Evolutionary conservation across 2,888 invertebrate species (phyloP), one percentile per base, ranked within the genome.

Genomic region (Nesidiocoris tenuis): DNA sequence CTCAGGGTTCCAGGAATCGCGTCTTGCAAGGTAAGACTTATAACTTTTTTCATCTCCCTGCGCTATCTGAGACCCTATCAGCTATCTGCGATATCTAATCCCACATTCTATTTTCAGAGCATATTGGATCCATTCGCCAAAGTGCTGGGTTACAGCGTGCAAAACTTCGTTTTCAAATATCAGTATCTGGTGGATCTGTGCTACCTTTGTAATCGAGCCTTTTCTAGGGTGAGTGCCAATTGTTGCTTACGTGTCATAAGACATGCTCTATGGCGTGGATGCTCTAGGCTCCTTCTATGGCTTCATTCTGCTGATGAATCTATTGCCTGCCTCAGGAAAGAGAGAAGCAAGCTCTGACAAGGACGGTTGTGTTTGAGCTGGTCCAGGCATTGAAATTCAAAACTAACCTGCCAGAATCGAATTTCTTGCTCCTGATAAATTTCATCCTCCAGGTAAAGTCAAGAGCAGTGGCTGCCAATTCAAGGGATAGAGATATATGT

Each of bases 311-410:
- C n/a, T n/a, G n/a, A n/a, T n/a, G n/a, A n/a, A n/a, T n/a, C n/a
- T n/a, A n/a, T n/a, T n/a, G n/a, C n/a, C n/a, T n/a, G n/a, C 82
- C 82, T 5, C 83, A 91, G 87, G 99, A 99, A 84, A 87, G 98
- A 21, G 99, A 99, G 85, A 97, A 96, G 86, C 87, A 96, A 83
- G 89, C 94, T 79, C 87, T 98, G 64, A 94, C 96, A 70, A 87
- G 98, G 70, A 94, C 95, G 81, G 90, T 97, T 72, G 94, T 98
- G 61, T 94, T 91, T 83, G 98, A 99, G 85, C 87, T 99, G 80
- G 91, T 98, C 64, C 96, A 97, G 84, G 97, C 96, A 0, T 87
- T 99, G 77, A 93, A 97, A 83, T 97, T 98, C 83, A 98, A 98
- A 86, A 92, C 92, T 12, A 91, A 91, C 54, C 90, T 98, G 80